Percentiles rank a stretch among this genome's conserved stretches.
phyloP scores from a whole-genome alignment of 2,797 vertebrate species.

The Molossus alvarezi region DNA sequence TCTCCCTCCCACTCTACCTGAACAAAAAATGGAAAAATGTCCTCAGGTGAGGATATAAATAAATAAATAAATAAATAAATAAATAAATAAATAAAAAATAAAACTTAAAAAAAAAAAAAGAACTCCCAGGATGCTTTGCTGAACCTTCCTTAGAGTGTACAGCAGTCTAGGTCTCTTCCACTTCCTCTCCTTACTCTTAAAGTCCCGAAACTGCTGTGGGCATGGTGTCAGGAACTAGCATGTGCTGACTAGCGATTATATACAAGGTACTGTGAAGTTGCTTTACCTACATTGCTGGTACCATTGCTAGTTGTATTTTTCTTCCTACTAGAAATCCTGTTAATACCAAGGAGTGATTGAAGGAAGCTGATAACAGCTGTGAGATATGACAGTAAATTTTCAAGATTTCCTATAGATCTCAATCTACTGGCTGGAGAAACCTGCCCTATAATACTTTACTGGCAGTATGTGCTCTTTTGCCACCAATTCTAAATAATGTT shows the following conservation, averaged over 20 bases:
- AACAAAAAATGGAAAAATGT: no score
- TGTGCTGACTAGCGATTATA: not conserved
- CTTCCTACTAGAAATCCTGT: slow-evolving; percentile 31
- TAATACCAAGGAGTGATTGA: slow-evolving; percentile 28
- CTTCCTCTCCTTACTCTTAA: not conserved
- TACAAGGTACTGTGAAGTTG: not conserved
- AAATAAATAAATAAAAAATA: no score
- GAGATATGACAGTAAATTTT: not conserved
- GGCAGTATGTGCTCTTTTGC: slow-evolving; percentile 44
- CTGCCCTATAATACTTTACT: not conserved
- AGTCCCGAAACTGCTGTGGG: not conserved
- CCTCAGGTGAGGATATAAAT: no score
- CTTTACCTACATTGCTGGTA: not conserved
- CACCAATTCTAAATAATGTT: slow-evolving; percentile 65
- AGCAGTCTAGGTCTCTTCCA: not conserved
- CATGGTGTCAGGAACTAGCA: not conserved
- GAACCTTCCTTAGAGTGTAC: not conserved
- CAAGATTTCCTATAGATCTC: not conserved
- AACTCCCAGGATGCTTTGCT: not conserved
- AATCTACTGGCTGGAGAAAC: not conserved
- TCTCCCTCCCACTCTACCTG: no score
- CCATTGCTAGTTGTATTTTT: not conserved
- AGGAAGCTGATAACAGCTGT: not conserved
- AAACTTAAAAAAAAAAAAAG: no score
- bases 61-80: no score